A percentile compares a stretch with the other conserved stretches of the same genome.
Conservation (phyloP, 2,888 invertebrate genomes). For the Digitonthophagus gazella region DNA sequence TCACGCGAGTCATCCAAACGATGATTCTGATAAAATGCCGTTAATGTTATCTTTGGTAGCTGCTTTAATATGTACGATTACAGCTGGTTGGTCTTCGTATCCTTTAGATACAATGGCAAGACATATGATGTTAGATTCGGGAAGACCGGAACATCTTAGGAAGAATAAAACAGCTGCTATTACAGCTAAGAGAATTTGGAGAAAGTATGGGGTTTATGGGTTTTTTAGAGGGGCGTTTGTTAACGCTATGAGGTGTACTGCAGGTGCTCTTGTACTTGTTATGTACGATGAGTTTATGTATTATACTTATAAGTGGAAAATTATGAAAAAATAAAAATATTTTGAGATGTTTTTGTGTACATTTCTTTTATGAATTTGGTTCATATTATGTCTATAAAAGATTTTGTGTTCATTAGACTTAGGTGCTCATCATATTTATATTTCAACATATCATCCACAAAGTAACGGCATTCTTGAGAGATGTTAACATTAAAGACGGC, state of each 20-base stretch:
- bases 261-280: conserved; percentile 32
- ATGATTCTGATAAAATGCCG: background rate
- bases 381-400: no score
- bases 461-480: no score
- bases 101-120: conserved; percentile 31
- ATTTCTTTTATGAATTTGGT: no score
- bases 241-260: conserved; percentile 29
- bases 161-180: conserved; percentile 7
- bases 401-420: no score
- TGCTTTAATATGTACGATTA: conserved; percentile 20
- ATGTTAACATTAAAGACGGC: no score
- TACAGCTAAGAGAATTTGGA: conserved; percentile 24
- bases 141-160: conserved; percentile 22
- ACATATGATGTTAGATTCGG: conserved; percentile 30
- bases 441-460: no score
- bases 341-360: background rate
- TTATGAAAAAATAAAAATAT: conserved; percentile 22
- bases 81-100: conserved; percentile 28
- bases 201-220: conserved; percentile 23
- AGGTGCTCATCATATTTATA: no score
- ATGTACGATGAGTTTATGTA: conserved; percentile 32
- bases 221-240: conserved; percentile 32
- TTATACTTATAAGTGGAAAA: conserved; percentile 27
- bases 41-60: background rate
- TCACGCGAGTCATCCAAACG: background rate